Conservation (phyloP, 2,797 vertebrate species). For the Lemur catta region DNA sequence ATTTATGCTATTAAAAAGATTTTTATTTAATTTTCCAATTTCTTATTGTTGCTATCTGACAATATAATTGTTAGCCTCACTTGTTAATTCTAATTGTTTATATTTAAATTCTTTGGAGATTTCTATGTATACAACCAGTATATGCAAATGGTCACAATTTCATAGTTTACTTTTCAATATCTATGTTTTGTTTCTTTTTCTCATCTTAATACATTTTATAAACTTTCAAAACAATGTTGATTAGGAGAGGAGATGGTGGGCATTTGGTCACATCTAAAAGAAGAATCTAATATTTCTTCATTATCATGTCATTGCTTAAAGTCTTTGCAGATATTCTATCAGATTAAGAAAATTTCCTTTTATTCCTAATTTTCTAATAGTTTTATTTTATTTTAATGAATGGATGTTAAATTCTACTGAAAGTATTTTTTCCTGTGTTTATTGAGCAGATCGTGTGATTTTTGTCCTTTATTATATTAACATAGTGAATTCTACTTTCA, state of each 20-base stretch:
- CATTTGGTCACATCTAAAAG: neutral
- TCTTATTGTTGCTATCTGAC: neutral
- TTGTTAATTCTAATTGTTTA: neutral
- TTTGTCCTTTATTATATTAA: neutral
- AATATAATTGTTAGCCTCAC: neutral
- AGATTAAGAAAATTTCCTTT: neutral
- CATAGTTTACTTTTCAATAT: neutral
- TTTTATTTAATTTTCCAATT: conserved; percentile 13
- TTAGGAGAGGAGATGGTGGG: neutral
- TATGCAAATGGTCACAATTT: neutral
- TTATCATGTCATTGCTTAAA: neutral
- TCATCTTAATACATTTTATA: neutral
- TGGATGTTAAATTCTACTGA: neutral
- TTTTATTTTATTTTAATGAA: neutral
- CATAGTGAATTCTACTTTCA: neutral
- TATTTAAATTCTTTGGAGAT: neutral
- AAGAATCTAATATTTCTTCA: neutral
- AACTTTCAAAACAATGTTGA: neutral
- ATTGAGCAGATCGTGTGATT: neutral
- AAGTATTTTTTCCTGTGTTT: neutral
- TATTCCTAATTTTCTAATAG: neutral
- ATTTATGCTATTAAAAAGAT: neutral
- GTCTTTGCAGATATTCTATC: neutral
- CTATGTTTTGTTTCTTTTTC: neutral
- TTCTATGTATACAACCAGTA: neutral